These are phyloP conservation scores for Dromiciops gliroides DNA, from an alignment of 2,113 vertebrate genomes.

Conservation along the genomic window DNA sequence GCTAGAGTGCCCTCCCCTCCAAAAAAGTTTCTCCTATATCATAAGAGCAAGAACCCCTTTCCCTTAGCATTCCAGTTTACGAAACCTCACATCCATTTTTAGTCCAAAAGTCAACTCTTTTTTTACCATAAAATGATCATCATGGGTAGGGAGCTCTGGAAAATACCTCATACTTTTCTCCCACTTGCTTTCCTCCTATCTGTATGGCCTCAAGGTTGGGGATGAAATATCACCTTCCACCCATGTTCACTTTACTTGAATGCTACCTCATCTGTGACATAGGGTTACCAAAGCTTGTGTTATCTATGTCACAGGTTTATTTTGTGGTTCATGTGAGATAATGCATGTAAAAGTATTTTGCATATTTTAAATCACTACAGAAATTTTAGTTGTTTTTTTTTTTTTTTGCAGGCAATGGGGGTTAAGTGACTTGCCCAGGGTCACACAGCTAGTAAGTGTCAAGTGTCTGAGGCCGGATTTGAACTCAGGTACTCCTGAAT, in stretches of 20 bases:
- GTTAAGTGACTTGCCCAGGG: too few relatives aligned
- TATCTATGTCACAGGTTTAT: neutral
- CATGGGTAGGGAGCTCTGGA: neutral
- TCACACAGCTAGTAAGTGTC: too few relatives aligned
- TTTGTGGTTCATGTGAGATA: neutral
- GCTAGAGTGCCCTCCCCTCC: neutral
- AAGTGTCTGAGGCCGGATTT: too few relatives aligned
- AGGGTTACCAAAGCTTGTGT: neutral
- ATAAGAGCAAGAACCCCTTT: neutral
- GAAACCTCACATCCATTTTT: neutral
- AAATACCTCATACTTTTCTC: neutral
- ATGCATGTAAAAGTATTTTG: neutral
- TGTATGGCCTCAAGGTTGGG: neutral
- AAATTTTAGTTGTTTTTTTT: too few relatives aligned
- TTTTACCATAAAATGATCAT: neutral
- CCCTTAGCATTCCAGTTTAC: neutral
- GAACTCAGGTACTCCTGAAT: too few relatives aligned
- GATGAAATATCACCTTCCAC: neutral
- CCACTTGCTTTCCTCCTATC: neutral
- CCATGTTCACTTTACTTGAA: neutral
- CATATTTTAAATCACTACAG: neutral
- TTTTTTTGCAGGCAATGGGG: too few relatives aligned
- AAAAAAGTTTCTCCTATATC: neutral
- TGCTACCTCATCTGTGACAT: neutral
- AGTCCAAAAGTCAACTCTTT: neutral